Base-by-base conservation (phyloP, 2,113 vertebrate species). In the Corapipo altera region DNA sequence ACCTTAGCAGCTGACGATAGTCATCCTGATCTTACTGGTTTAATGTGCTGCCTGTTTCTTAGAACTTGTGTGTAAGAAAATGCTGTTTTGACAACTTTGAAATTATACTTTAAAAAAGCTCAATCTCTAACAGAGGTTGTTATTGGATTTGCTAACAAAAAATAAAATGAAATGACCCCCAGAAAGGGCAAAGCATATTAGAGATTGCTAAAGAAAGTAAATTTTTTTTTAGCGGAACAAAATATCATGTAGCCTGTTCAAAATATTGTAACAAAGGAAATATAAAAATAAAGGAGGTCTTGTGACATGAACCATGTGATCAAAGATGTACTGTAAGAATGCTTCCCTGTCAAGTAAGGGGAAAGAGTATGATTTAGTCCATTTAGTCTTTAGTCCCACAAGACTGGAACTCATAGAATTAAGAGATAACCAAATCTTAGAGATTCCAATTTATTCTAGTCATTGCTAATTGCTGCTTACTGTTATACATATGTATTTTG, bases 61-160 rank as follows among this genome's bases (percentile, higher is more conserved):
- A 49, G 19, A 62, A 51, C 18, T 43, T 59, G 9, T 35, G 28
- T 78, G 20, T 74, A 81, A 79, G 52, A 55, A 71, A 93, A 82
- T 58, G 33, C 6, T 64, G 32, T 81, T 78, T 67, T 71, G 5
- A 64, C 91, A 64, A 67, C 28, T 16, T 84, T n/a, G 41, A 81
- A 73, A 13, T 65, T 65, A 39, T 1, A 12, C 18, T 65, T 72
- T 6, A 44, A 48, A 65, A 84, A 65, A 74, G 0, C 0, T 0
- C 37, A 15, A 0, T 54, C 20, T 70, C 21, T 77, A 80, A 61
- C 48, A 43, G 17, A 59, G 15, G 9, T 74, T 74, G 17, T 70
- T 89, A 18, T 2, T 83, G 3, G 14, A 82, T 67, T 80, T 74
- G 46, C n/a, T 70, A 58, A 44, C n/a, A 78, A 81, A 67, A 74